Conservation (phyloP, 2,888 invertebrate genomes). For the Leucophora obtusa region DNA sequence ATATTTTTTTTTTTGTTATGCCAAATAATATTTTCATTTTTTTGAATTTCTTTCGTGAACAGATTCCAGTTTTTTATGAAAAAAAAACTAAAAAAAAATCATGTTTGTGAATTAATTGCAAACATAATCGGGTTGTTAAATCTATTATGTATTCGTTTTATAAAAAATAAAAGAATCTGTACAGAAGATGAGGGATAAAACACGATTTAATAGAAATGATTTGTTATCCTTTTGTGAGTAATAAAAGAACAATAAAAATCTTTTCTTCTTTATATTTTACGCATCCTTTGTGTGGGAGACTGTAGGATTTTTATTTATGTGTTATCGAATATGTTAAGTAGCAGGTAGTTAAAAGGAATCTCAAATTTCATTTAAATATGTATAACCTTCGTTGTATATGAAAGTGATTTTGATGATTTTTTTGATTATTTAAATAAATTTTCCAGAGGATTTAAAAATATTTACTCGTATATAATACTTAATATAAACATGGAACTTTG, state of each 20-base stretch:
- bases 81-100: background rate
- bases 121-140: background rate
- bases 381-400: background rate
- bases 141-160: background rate
- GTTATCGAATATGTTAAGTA: background rate
- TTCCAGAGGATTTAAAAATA: background rate
- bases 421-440: background rate
- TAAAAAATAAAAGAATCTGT: background rate
- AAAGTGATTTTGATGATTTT: background rate
- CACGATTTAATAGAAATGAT: constrained; percentile 13
- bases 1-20: background rate
- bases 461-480: no score
- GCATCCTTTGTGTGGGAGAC: background rate
- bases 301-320: no score
- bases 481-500: no score
- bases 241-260: constrained; percentile 31
- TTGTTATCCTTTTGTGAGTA: constrained; percentile 31
- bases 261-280: background rate
- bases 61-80: background rate
- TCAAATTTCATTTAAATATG: constrained; percentile 1
- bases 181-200: background rate
- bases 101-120: constrained; percentile 5
- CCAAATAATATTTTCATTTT: background rate
- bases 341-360: background rate
- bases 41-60: background rate